Evolutionary conservation across 2,113 vertebrate species (phyloP), one percentile per base, ranked within the genome.

Genomic region (Larimichthys crocea): DNA sequence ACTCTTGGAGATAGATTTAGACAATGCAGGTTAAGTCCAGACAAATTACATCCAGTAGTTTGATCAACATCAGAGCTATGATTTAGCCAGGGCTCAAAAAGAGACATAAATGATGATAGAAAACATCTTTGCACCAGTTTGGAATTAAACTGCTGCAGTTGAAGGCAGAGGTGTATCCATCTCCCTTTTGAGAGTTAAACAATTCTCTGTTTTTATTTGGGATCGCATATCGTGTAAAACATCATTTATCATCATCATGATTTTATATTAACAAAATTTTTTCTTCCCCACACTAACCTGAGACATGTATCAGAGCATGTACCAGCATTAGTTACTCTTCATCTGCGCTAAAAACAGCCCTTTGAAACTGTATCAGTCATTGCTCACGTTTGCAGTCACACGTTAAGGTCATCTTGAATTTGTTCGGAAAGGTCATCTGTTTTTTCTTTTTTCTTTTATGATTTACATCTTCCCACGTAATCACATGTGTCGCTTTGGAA

Each of bases 371-470:
- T 64, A 69, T 84, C 82, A 83, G 56, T 71, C 74, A 60, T 22
- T 61, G 35, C 46, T 65, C 59, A 29, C 61, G 86, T 86, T 86
- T 87, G 65, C 85, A 79, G 75, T 67, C n/a, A 10, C 46, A n/a
- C 61, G 20, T 66, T 79, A 55, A 87, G 82, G 82, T 83, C 84
- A 86, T 79, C 76, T 73, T n/a, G 9, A 29, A 72, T 83, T 74
- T 77, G 46, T 42, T 65, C 8, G 2, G 9, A 91, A 87, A 89
- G 86, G 86, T 88, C 86, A 89, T 71, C 69, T 22, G 42, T 53
- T 59, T 88, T 64, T 79, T 15, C 50, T 48, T 8, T 66, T 46
- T 75, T 29, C 29, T 35, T 35, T 35, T 35, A 61, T 26, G 74
- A 88, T 86, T 87, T 84, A 75, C 77, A 81, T 86, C 77, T 68